phyloP scores from a whole-genome alignment of 2,113 vertebrate genomes.

The Indicator maculatus region DNA sequence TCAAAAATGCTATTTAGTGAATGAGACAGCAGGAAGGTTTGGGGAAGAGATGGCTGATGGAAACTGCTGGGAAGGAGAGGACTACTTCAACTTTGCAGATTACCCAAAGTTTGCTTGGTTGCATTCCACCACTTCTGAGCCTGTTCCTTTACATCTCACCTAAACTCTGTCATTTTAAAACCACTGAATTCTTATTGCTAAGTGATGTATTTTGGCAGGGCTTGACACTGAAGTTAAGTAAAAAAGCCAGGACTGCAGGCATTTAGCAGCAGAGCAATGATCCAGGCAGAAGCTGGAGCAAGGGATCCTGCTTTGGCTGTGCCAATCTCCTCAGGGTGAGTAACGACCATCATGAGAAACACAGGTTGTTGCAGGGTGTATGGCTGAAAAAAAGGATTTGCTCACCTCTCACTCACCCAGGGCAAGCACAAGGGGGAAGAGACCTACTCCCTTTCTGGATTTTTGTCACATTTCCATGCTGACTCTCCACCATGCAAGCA shows the following conservation, averaged over 20 bases:
- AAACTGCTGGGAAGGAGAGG: neutral
- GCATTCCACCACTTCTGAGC: neutral
- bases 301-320: neutral
- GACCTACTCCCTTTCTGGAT: neutral
- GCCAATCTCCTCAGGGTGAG: accelerated
- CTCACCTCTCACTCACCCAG: neutral
- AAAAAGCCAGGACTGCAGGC: neutral
- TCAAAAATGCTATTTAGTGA: neutral
- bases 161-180: neutral
- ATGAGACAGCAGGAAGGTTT: neutral
- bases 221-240: neutral
- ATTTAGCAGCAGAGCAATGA: neutral
- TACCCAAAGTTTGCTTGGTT: neutral
- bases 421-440: neutral
- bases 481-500: neutral
- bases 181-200: neutral
- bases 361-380: neutral
- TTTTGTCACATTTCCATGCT: neutral
- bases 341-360: accelerated
- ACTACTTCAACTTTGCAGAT: neutral
- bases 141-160: neutral
- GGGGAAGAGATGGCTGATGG: neutral
- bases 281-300: neutral
- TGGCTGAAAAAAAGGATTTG: neutral
- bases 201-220: neutral